These are phyloP conservation scores for Mesocricetus auratus DNA, from an alignment of 2,113 vertebrate species.

Conservation along the genomic window DNA sequence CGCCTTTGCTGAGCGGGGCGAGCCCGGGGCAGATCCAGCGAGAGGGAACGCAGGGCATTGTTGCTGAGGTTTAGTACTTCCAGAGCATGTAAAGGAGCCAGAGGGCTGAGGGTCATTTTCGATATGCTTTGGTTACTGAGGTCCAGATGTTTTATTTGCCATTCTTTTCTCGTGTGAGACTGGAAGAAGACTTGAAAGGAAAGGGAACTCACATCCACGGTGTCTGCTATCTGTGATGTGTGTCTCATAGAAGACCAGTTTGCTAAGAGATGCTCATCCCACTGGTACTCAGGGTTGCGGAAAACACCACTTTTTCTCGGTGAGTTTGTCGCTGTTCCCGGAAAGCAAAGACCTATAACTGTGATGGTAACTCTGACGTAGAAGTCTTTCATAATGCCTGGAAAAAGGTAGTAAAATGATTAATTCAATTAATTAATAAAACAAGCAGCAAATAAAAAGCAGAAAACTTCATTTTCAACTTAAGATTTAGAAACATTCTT, in stretches of 20 bases:
- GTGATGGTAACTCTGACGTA: slow-evolving; percentile 65
- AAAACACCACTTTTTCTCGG: slow-evolving; percentile 22
- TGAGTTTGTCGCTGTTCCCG: slow-evolving; percentile 61
- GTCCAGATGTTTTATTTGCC: slow-evolving; percentile 79
- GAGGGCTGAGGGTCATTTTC: slow-evolving; percentile 73
- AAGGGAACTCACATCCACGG: slow-evolving; percentile 59
- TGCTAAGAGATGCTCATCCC: slow-evolving; percentile 63
- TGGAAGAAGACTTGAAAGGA: slow-evolving; percentile 62
- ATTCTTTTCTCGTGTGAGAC: not conserved
- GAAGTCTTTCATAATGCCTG: slow-evolving; percentile 81
- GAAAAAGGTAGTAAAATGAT: not conserved
- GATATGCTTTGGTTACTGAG: slow-evolving; percentile 82
- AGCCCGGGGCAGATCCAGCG: not conserved
- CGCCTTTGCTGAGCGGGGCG: fast-evolving
- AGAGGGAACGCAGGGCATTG: slow-evolving; percentile 75
- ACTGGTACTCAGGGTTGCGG: not conserved
- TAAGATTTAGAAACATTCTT: slow-evolving; percentile 14
- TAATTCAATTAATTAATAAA: slow-evolving; percentile 60
- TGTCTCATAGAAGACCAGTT: slow-evolving; percentile 72
- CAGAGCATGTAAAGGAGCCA: slow-evolving; percentile 62
- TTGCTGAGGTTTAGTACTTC: slow-evolving; percentile 83
- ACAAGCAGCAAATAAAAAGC: slow-evolving; percentile 9
- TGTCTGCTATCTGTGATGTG: not conserved
- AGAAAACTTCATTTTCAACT: slow-evolving; percentile 25
- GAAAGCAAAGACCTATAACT: slow-evolving; percentile 70